These are phyloP conservation scores for Thinocorus orbignyianus DNA, from an alignment of 2,113 vertebrate species.

Conservation along the genomic window DNA sequence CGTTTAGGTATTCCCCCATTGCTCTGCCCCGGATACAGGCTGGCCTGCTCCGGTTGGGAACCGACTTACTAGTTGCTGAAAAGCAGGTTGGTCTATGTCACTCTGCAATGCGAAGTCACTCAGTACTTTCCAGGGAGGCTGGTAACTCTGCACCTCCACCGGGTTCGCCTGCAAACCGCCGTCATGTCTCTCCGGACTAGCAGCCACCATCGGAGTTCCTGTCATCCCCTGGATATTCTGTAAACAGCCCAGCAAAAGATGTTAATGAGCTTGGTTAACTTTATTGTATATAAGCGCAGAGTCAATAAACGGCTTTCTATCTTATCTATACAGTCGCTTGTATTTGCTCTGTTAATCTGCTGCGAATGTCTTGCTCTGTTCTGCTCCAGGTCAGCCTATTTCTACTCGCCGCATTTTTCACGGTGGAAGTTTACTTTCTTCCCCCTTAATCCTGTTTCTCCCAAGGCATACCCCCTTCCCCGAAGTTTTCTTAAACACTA, in stretches of 20 bases:
- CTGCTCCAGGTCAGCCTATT: constrained; percentile 43
- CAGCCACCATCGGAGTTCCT: constrained; percentile 98
- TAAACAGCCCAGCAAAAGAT: constrained; percentile 64
- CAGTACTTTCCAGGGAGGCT: constrained; percentile 98
- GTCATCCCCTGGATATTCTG: constrained; percentile 99
- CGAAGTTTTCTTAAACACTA: neutral
- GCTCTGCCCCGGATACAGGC: neutral
- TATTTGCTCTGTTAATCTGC: constrained; percentile 76
- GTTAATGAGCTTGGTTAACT: constrained; percentile 74
- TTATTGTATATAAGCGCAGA: constrained; percentile 61
- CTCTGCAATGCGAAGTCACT: constrained; percentile 99
- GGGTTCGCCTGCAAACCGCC: constrained; percentile 96
- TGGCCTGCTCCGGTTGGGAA: neutral
- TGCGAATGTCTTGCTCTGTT: constrained; percentile 53
- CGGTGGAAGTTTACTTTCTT: constrained; percentile 66
- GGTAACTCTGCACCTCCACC: constrained; percentile 99
- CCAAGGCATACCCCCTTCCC: neutral
- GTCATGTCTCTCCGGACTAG: constrained; percentile 97
- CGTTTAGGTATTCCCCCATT: neutral
- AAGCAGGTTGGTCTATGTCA: constrained; percentile 98
- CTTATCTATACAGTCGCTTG: constrained; percentile 74
- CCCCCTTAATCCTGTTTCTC: constrained; percentile 51
- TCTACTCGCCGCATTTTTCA: constrained; percentile 51
- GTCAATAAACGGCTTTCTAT: constrained; percentile 75
- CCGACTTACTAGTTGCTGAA: constrained; percentile 95